Conservation (phyloP, 2,113 vertebrate genomes). For the Megaceryle torquata region DNA sequence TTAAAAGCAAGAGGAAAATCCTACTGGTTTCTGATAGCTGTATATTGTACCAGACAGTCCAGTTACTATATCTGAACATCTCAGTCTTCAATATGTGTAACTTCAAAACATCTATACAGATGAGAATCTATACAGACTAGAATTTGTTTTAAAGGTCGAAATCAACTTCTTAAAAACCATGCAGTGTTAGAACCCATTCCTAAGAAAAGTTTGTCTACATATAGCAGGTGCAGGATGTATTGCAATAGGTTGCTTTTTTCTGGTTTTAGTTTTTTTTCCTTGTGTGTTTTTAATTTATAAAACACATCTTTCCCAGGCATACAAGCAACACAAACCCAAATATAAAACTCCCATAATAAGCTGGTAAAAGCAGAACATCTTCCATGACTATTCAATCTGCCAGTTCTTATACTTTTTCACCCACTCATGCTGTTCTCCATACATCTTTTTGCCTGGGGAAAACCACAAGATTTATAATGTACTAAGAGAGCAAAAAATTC, state of each 20-base stretch:
- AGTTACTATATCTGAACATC: background rate
- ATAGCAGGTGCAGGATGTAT: background rate
- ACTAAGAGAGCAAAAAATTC: background rate
- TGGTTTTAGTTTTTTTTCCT: background rate
- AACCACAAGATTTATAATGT: background rate
- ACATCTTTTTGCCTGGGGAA: constrained; percentile 3
- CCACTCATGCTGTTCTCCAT: background rate
- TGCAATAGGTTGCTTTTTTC: background rate
- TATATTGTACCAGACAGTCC: background rate
- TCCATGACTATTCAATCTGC: background rate
- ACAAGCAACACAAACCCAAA: background rate
- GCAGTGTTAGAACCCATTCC: background rate
- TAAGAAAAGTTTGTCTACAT: background rate
- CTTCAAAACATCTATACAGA: background rate
- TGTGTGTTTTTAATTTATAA: background rate
- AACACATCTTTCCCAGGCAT: background rate
- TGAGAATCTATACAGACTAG: too few relatives aligned
- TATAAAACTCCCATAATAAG: background rate
- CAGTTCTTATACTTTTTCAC: background rate
- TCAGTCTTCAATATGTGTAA: background rate
- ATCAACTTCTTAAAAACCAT: background rate
- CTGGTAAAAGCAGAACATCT: background rate
- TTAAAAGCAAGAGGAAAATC: background rate
- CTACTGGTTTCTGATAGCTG: background rate
- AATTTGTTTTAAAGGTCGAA: background rate